Conservation (phyloP, 2,113 vertebrate genomes). For the Trachemys scripta region DNA sequence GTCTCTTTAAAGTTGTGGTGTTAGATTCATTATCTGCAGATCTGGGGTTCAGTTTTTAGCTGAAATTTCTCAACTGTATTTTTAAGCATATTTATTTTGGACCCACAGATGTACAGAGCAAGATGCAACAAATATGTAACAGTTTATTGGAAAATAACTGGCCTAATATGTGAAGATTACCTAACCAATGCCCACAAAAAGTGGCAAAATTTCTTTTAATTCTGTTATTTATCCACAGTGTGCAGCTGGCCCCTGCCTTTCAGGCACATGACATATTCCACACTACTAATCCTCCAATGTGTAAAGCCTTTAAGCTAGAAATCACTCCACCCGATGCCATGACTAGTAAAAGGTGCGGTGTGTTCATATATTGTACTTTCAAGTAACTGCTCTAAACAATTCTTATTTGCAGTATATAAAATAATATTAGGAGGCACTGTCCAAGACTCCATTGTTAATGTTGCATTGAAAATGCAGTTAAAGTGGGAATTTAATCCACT, state of each 20-base stretch:
- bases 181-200: slow-evolving; percentile 72
- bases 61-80: slow-evolving; percentile 75
- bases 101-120: slow-evolving; percentile 38
- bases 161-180: slow-evolving; percentile 65
- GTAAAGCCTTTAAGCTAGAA: slow-evolving; percentile 57
- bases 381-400: neutral
- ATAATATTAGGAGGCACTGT: neutral
- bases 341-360: slow-evolving; percentile 66
- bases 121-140: slow-evolving; percentile 52
- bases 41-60: slow-evolving; percentile 63
- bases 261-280: slow-evolving; percentile 18
- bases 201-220: slow-evolving; percentile 55
- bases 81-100: slow-evolving; percentile 72
- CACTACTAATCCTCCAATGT: slow-evolving; percentile 49
- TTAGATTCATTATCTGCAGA: slow-evolving; percentile 67
- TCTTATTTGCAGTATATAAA: neutral
- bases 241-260: slow-evolving; percentile 20
- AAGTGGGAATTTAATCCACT: slow-evolving; percentile 3
- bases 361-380: neutral
- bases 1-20: slow-evolving; percentile 68
- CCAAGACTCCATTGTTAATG: slow-evolving; percentile 25
- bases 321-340: slow-evolving; percentile 35
- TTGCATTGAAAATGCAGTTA: neutral
- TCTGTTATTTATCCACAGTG: slow-evolving; percentile 33
- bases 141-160: slow-evolving; percentile 44